Base-by-base conservation (phyloP, 2,797 vertebrate species). In the Neoniphon sammara region DNA sequence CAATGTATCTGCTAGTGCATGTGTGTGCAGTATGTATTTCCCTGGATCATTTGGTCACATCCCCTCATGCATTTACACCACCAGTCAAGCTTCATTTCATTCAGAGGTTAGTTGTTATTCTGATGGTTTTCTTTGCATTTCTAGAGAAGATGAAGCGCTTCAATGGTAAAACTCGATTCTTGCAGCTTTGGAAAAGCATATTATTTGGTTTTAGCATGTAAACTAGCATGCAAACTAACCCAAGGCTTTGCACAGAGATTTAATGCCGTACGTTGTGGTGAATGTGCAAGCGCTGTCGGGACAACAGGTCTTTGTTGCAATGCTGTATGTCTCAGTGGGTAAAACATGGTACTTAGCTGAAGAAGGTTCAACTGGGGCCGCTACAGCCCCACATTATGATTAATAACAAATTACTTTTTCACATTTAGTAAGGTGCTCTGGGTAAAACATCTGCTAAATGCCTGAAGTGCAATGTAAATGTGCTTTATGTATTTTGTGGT, bases 11-110 rank as follows among this genome's bases (percentile, higher is more conserved):
- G 30, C 30, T n/a, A 18, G 55, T 25, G 15, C n/a, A 11, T 57
- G 27, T 34, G 55, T 8, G 25, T 56, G 53, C 23, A 14, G 31
- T 34, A 39, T 31, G 6, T 31, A 31, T 66, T 44, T 34, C 27
- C 15, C 9, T 74, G 49, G 15, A 31, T 31, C 6, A 31, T 10
- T 39, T 10, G 36, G 9, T 59, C 56, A 39, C 56, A 59, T 21
- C 36, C 56, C 18, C 30, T 59, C 56, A 59, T 59, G 56, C 56
- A 39, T 59, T n/a, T 7, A 20, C 47, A 18, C 17, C 39, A 46
- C 47, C 17, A 27, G 1, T 4, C 4, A 4, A 17, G 46, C 25
- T 50, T 47, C 44, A 17, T 30, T 6, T 49, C 46, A 17, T 39
- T 39, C 58, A 23, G 11, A n/a, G 5, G 14, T 44, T n/a, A 18